Evolutionary conservation across 1,140 invertebrate species (phyloP).

Genomic region (Zophobas morio): DNA sequence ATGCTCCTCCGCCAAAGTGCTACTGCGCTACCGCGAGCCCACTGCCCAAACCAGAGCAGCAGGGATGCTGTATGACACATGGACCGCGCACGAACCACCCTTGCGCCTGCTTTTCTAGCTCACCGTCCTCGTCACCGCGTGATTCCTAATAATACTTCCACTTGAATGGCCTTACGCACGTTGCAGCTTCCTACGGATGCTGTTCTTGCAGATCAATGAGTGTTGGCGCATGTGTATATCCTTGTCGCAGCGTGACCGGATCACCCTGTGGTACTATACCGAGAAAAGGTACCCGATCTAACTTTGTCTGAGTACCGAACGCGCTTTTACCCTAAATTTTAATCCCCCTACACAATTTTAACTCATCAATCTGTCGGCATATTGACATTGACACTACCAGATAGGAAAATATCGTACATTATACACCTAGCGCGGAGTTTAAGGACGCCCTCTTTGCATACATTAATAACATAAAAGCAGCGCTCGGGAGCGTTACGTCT

Average conservation of each 20-base stretch:
- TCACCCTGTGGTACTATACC: constrained; percentile 30
- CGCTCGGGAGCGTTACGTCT: constrained; percentile 16
- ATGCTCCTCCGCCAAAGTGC: constrained; percentile 58
- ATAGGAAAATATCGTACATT: constrained; percentile 13
- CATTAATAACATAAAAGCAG: constrained; percentile 33
- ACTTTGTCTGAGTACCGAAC: not conserved
- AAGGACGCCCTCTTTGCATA: constrained; percentile 20
- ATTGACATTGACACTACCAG: not conserved
- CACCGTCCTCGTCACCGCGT: constrained; percentile 34
- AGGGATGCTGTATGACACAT: constrained; percentile 57
- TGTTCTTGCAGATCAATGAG: constrained; percentile 59
- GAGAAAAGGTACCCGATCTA: constrained; percentile 7
- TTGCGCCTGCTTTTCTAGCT: constrained; percentile 41
- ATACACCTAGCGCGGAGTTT: constrained; percentile 19
- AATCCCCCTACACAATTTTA: not conserved
- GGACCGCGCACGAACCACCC: constrained; percentile 48
- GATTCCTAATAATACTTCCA: constrained; percentile 40
- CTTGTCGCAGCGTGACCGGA: constrained; percentile 55
- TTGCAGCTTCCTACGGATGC: constrained; percentile 48
- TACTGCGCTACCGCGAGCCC: constrained; percentile 62
- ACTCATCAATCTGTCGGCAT: not conserved
- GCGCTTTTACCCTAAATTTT: not conserved
- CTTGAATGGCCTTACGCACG: constrained; percentile 44
- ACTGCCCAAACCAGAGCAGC: constrained; percentile 53
- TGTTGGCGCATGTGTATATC: constrained; percentile 55